A percentile compares a stretch with the other conserved stretches of the same genome.
Evolutionary conservation across 2,797 vertebrate species (phyloP).

Genomic region (Coranthus polyacanthus): DNA sequence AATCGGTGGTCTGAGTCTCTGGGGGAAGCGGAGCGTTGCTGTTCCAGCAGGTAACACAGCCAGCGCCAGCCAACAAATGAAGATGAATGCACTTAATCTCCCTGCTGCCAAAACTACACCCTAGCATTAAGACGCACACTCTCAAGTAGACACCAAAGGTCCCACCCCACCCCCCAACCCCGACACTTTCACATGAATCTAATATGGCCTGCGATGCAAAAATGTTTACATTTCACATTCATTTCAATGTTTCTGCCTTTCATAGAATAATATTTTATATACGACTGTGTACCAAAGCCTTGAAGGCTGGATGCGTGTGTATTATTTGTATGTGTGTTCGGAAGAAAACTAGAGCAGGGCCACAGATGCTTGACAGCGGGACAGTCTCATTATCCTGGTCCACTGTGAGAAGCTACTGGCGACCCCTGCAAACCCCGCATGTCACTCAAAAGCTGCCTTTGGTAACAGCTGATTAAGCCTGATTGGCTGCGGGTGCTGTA

Average conservation of each 20-base stretch:
- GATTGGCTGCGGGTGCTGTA: slow-evolving; percentile 45
- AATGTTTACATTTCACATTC: slow-evolving; percentile 23
- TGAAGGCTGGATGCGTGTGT: neutral
- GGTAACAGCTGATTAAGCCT: slow-evolving; percentile 46
- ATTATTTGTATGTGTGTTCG: slow-evolving; percentile 1
- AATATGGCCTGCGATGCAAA: neutral
- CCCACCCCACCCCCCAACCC: neutral
- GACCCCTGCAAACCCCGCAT: slow-evolving; percentile 64
- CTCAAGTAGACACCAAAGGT: neutral
- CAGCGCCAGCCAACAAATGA: slow-evolving; percentile 71
- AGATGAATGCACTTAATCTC: slow-evolving; percentile 80
- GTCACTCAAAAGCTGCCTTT: slow-evolving; percentile 66
- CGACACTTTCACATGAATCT: slow-evolving; percentile 27
- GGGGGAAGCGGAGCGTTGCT: slow-evolving; percentile 56
- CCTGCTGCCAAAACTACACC: slow-evolving; percentile 65
- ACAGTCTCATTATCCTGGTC: slow-evolving; percentile 75
- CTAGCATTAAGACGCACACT: slow-evolving; percentile 36
- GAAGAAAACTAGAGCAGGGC: slow-evolving; percentile 63
- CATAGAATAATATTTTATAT: slow-evolving; percentile 1
- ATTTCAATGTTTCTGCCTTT: slow-evolving; percentile 16
- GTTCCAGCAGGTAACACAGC: slow-evolving; percentile 70
- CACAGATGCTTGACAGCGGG: slow-evolving; percentile 75
- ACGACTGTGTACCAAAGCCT: slow-evolving; percentile 12
- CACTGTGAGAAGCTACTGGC: slow-evolving; percentile 45
- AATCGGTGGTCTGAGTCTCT: slow-evolving; percentile 51